Evolutionary conservation across 2,113 vertebrate genomes (phyloP).

Genomic region (Marcusenius ussheri): DNA sequence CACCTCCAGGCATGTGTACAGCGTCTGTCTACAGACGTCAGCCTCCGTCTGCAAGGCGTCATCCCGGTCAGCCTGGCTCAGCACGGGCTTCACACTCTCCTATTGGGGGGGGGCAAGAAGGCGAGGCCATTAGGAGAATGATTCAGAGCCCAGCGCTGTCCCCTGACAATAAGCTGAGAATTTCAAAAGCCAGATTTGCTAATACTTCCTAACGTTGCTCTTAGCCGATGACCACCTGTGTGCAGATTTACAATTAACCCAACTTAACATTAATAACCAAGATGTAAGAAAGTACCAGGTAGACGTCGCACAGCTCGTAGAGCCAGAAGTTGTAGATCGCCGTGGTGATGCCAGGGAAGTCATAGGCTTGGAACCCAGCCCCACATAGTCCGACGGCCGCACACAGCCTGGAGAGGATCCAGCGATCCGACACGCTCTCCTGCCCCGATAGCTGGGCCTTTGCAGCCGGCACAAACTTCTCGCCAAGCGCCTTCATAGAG

Average conservation of each 20-base stretch:
- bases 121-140: not conserved
- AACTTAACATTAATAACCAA: not conserved
- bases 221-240: not conserved
- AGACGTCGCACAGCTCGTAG: slow-evolving; percentile 84
- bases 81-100: slow-evolving; percentile 81
- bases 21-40: slow-evolving; percentile 65
- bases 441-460: slow-evolving; percentile 63
- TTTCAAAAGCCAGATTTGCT: not conserved
- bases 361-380: slow-evolving; percentile 67
- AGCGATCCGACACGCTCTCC: slow-evolving; percentile 71
- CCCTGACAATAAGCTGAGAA: not conserved
- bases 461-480: slow-evolving; percentile 60
- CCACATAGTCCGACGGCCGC: slow-evolving; percentile 67
- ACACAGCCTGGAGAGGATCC: slow-evolving; percentile 75
- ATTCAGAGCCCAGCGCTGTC: not conserved
- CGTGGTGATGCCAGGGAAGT: slow-evolving; percentile 74
- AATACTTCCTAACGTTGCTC: not conserved
- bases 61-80: slow-evolving; percentile 53
- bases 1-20: slow-evolving; percentile 78
- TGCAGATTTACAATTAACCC: not conserved
- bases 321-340: slow-evolving; percentile 88
- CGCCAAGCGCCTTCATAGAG: slow-evolving; percentile 73
- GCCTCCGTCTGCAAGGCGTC: slow-evolving; percentile 41
- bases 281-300: slow-evolving; percentile 59
- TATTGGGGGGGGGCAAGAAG: slow-evolving; percentile 26